phyloP scores from a whole-genome alignment of 2,113 vertebrate species.

The Narcine bancroftii region DNA sequence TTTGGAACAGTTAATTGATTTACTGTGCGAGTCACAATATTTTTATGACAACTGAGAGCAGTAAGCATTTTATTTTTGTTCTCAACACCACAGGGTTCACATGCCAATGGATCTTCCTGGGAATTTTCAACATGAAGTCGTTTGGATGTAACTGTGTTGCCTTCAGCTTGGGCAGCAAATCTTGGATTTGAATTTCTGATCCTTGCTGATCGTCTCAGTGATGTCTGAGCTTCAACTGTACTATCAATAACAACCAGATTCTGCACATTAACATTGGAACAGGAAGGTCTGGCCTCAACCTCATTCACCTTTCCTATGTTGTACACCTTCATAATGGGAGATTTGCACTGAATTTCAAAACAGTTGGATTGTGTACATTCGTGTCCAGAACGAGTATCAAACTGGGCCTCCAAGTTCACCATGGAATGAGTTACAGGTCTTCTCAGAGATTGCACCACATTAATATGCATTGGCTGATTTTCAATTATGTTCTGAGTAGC shows the following conservation, averaged over 20 bases:
- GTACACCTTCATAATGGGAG: not conserved
- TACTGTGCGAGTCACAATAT: not conserved
- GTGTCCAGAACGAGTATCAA: not conserved
- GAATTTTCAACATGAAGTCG: not conserved
- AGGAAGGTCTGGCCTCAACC: too few species aligned
- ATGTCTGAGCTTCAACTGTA: not conserved
- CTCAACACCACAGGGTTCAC: not conserved
- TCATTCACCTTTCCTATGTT: not conserved
- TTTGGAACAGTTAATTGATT: not conserved
- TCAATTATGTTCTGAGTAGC: not conserved
- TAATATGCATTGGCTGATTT: not conserved
- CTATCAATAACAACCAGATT: not conserved
- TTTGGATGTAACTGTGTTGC: not conserved
- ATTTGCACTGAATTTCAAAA: not conserved
- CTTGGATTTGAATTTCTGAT: not conserved
- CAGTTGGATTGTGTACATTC: not conserved
- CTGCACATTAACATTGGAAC: not conserved
- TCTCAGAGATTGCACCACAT: not conserved
- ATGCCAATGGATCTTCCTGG: not conserved
- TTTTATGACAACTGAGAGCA: not conserved
- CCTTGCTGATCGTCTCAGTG: not conserved
- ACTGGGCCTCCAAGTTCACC: not conserved
- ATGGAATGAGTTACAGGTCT: not conserved
- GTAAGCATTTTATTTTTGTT: not conserved
- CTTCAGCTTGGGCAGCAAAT: not conserved